Evolutionary conservation across 2,113 vertebrate genomes (phyloP).

Genomic region (Danio rerio): DNA sequence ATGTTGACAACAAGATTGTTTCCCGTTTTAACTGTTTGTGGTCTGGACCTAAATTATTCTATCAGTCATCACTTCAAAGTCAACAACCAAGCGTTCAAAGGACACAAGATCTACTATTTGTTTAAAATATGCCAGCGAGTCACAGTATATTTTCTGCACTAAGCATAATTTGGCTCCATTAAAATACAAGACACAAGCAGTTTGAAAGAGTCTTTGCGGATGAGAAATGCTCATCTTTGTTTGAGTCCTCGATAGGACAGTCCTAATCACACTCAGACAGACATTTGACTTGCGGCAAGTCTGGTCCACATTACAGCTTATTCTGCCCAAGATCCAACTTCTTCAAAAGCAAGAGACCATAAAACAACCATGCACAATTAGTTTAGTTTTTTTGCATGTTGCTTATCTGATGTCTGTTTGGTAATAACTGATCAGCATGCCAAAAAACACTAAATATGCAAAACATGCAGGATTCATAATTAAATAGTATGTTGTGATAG

Average conservation of each 20-base stretch:
- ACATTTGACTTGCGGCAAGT: constrained; percentile 13
- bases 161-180: neutral
- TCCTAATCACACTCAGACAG: neutral
- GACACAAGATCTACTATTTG: neutral
- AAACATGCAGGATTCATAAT: neutral
- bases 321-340: neutral
- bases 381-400: neutral
- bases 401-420: neutral
- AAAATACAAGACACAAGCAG: neutral
- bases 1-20: neutral
- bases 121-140: neutral
- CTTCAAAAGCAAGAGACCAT: neutral
- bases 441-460: neutral
- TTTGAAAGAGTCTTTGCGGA: neutral
- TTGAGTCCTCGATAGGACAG: neutral
- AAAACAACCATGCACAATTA: neutral
- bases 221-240: neutral
- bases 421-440: neutral
- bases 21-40: neutral
- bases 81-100: neutral
- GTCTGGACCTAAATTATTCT: neutral
- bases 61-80: neutral
- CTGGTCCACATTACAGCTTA: constrained; percentile 2
- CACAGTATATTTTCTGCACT: neutral
- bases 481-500: too few species aligned